These are phyloP conservation scores for Idaea biselata DNA, from an alignment of 2,888 invertebrate species.

Conservation along the genomic window DNA sequence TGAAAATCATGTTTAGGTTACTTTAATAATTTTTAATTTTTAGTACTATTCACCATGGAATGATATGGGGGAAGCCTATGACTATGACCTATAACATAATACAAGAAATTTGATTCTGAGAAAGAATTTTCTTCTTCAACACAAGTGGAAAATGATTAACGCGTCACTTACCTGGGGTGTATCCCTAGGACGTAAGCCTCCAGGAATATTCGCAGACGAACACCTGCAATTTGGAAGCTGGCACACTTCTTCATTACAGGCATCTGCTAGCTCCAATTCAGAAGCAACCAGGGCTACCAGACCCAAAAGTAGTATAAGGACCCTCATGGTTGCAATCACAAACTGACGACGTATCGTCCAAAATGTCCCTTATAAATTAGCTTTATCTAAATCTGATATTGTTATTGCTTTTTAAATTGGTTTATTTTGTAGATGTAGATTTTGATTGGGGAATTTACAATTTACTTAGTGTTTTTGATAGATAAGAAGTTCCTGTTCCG, in stretches of 20 bases:
- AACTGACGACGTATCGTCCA: background rate
- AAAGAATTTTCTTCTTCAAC: background rate
- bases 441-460: background rate
- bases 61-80: too few relatives aligned
- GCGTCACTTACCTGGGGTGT: conserved; percentile 74
- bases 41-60: too few relatives aligned
- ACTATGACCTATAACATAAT: too few relatives aligned
- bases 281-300: conserved; percentile 19
- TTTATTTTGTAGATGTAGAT: background rate
- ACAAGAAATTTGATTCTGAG: too few relatives aligned
- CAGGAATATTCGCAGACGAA: conserved; percentile 68
- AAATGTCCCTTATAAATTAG: background rate
- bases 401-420: conserved; percentile 3
- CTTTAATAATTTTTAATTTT: too few relatives aligned
- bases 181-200: conserved; percentile 55
- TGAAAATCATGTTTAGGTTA: too few relatives aligned
- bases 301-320: conserved; percentile 17
- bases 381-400: conserved; percentile 9
- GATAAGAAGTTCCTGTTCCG: background rate
- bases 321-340: background rate
- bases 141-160: background rate
- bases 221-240: conserved; percentile 78
- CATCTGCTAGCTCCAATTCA: conserved; percentile 40
- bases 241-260: conserved; percentile 62
- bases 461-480: background rate